Percentiles rank a stretch among this genome's conserved stretches.
Conservation (phyloP, 2,797 vertebrate genomes). For the Lagodon rhomboides region DNA sequence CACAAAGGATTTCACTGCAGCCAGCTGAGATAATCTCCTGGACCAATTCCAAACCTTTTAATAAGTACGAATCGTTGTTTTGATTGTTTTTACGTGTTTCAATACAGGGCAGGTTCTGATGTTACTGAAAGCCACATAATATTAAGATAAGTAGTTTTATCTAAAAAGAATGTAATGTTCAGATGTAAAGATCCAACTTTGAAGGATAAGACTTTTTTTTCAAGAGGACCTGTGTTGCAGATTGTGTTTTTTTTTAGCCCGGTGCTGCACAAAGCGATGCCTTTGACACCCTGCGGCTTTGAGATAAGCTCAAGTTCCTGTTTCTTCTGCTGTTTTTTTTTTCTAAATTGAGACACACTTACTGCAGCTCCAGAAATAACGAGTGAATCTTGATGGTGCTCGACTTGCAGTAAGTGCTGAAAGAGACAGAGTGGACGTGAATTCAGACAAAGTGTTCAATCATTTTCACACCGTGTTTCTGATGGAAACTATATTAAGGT, state of each 20-base stretch:
- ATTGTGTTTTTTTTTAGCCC: conserved; percentile 8
- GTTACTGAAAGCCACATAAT: too few relatives aligned
- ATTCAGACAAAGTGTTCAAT: fast-evolving
- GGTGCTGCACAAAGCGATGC: background rate
- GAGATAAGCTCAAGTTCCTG: background rate
- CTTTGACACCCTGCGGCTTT: background rate
- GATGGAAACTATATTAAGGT: background rate
- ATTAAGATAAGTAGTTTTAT: background rate
- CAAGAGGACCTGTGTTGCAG: background rate
- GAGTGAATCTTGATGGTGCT: conserved; percentile 88
- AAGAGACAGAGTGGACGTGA: conserved; percentile 37
- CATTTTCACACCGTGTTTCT: background rate
- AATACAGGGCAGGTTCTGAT: too few relatives aligned
- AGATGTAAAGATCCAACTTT: background rate
- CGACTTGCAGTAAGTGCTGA: conserved; percentile 90
- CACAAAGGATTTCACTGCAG: too few relatives aligned
- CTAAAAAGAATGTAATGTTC: background rate
- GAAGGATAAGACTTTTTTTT: too few relatives aligned
- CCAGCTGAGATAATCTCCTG: too few relatives aligned
- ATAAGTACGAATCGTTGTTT: too few relatives aligned
- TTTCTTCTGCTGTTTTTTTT: background rate
- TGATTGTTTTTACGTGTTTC: too few relatives aligned
- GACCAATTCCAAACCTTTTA: too few relatives aligned
- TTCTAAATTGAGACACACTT: conserved; percentile 78
- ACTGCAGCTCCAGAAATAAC: conserved; percentile 92